Percentiles rank a stretch among this genome's conserved stretches.
These are phyloP conservation scores for Heliconius eleuchia DNA, from an alignment of 1,140 invertebrate genomes.

Conservation along the genomic window DNA sequence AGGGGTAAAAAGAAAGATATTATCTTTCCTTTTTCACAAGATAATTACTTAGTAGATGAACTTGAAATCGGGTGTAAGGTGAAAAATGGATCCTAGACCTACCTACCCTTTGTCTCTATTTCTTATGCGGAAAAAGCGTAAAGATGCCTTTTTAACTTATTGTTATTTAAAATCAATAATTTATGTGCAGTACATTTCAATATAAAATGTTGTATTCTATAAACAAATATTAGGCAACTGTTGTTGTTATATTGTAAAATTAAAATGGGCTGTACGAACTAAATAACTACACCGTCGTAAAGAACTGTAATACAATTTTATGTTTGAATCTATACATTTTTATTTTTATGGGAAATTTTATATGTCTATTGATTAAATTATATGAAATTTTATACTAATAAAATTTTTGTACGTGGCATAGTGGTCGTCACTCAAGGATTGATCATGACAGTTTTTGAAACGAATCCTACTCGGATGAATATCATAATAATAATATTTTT, in stretches of 20 bases:
- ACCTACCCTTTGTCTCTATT: no score
- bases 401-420: background rate
- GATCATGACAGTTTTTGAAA: no score
- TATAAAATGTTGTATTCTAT: background rate
- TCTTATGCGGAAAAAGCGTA: no score
- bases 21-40: no score
- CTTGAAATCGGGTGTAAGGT: no score
- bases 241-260: background rate
- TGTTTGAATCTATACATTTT: background rate
- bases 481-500: no score
- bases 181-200: background rate
- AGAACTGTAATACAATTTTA: background rate
- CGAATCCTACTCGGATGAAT: no score
- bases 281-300: background rate
- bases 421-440: background rate
- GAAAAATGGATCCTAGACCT: no score
- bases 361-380: background rate
- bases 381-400: background rate
- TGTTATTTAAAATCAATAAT: no score
- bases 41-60: no score
- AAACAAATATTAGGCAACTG: slow-evolving; percentile 1
- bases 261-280: background rate
- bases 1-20: no score
- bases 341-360: background rate
- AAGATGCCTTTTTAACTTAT: no score